Base-by-base conservation (phyloP, 2,797 vertebrate species). In the Sebastes matsubarae region DNA sequence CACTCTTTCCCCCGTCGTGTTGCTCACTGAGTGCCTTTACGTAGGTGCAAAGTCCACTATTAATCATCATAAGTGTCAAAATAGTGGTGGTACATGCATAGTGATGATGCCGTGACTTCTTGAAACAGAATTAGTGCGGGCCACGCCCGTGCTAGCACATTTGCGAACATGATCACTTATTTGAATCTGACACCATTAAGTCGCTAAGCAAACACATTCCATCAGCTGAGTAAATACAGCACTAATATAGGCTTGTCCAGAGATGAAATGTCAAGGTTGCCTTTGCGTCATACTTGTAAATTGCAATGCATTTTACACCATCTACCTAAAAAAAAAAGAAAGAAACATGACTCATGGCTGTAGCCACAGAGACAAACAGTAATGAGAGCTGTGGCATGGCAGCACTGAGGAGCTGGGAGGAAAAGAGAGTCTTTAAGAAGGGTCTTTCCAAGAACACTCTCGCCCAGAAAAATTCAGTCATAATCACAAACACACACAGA, bases 391-490 rank as follows among this genome's bases (percentile, higher is more conserved):
- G 60, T 77, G 84, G 64, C 65, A 69, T 68, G 70, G 80, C 81
- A 81, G 72, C 42, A 3, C 61, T 77, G 85, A 77, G 55, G 67
- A 59, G 65, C 80, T 57, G 66, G 38, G 79, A 82, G 72, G 61
- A 16, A 83, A 70, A 78, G 12, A 27, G 2, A 59, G 30, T 50
- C 22, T 29, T 82, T 57, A 72, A 86, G 68, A 71, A 20, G 8
- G 55, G 61, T 82, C 71, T 89, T 83, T 86, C 87, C 71, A 65
- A 14, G 60, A 83, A 82, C n/a, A 63, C 38, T 79, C 32, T 61
- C 81, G 81, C 88, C 76, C 85, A 88, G 75, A 86, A 75, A 82
- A 79, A 84, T 11, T 61, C 72, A 12, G 77, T 68, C 82, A 82
- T 79, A 78, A 88, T 88, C 78, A 84, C 52, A 79, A 85, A 78